Evolutionary conservation across 1,140 invertebrate genomes (phyloP).

Genomic region (Littorina saxatilis): DNA sequence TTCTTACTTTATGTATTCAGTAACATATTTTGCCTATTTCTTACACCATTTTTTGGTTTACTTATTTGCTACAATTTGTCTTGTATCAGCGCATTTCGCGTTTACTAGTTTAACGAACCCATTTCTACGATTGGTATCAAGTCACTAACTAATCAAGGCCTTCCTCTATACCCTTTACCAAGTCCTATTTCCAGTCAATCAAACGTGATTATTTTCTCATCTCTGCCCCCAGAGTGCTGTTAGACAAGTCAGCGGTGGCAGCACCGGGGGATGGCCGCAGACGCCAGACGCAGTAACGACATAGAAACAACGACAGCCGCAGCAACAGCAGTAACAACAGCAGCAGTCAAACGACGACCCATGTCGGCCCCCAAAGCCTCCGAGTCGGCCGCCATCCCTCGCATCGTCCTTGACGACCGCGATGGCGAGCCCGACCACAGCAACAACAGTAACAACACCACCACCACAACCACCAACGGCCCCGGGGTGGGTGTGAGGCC

Average conservation of each 20-base stretch:
- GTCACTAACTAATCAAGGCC: no score
- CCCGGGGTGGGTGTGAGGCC: slow-evolving; percentile 25
- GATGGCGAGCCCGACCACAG: slow-evolving; percentile 50
- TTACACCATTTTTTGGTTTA: no score
- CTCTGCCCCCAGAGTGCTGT: no score
- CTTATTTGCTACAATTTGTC: no score
- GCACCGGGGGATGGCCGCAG: no score
- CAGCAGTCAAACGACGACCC: slow-evolving; percentile 3
- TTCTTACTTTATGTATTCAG: no score
- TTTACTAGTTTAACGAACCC: no score
- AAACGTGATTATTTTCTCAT: neutral
- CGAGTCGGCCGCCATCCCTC: slow-evolving; percentile 38
- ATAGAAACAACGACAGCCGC: neutral
- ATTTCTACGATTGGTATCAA: no score
- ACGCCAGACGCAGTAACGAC: neutral
- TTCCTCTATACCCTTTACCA: neutral
- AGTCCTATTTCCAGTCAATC: neutral
- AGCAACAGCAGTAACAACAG: neutral
- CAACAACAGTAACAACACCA: slow-evolving; percentile 44
- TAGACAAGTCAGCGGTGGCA: no score
- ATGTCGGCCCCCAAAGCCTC: slow-evolving; percentile 36
- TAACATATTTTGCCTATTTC: no score
- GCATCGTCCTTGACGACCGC: slow-evolving; percentile 43
- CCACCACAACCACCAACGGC: neutral
- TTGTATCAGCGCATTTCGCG: no score